phyloP scores from a whole-genome alignment of 2,113 vertebrate genomes.

The Aleadryas rufinucha region DNA sequence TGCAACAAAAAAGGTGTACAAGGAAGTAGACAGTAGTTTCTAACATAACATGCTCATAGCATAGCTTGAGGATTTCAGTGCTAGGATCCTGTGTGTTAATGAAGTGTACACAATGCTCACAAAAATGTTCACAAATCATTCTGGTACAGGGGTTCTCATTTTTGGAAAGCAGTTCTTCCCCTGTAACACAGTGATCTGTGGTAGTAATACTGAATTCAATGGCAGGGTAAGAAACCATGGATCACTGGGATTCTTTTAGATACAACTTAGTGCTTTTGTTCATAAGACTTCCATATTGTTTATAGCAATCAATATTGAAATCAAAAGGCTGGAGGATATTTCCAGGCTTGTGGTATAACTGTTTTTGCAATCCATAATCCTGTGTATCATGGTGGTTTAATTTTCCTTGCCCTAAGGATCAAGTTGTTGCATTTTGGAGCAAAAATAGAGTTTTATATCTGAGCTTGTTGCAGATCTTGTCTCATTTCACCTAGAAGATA shows the following conservation, averaged over 20 bases:
- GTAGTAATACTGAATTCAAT: not conserved
- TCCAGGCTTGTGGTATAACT: not conserved
- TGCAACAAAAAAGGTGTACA: not conserved
- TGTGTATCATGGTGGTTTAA: not conserved
- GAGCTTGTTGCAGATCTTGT: not conserved
- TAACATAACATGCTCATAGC: not conserved
- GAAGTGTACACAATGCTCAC: not conserved
- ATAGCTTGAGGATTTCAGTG: not conserved
- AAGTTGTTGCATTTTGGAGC: not conserved
- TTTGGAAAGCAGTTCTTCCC: not conserved
- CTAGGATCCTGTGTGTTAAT: not conserved
- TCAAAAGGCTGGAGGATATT: not conserved
- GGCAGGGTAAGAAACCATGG: not conserved
- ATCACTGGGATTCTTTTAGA: not conserved
- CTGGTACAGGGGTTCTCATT: not conserved
- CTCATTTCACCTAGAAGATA: not conserved
- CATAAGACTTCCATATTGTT: not conserved
- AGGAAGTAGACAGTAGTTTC: not conserved
- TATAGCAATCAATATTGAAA: not conserved
- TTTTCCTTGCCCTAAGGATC: not conserved
- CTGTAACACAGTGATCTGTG: not conserved
- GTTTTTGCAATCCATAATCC: not conserved
- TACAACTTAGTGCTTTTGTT: not conserved
- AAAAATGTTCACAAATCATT: not conserved
- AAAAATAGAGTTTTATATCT: not conserved